Evolutionary conservation across 2,113 vertebrate species (phyloP), one percentile per base, ranked within the genome.

Genomic region (Scomber japonicus): DNA sequence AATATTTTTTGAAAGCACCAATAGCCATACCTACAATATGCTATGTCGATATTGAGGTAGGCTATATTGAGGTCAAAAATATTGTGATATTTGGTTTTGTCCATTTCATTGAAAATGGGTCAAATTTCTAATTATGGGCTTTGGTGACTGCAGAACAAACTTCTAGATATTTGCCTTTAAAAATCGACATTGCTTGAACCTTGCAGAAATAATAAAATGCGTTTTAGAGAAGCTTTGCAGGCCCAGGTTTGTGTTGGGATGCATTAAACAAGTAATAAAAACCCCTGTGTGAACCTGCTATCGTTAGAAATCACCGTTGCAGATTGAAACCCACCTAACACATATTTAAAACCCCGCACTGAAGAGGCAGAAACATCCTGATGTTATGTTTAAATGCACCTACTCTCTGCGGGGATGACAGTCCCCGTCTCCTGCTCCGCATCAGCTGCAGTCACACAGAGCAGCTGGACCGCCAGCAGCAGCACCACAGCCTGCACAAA

Each of bases 391-490:
- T 21, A 56, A 19, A 71, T 45, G 55, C 91, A 95, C 97, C 54
- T 95, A 98, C 98, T 98, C 92, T 98, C 97, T 1, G 97, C 96
- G 19, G 97, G 98, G 71, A 99, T 96, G 70, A 94, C 95, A 8
- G 94, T 97, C 67, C 97, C 97, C 0, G 96, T 50, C 51, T 97
- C 94, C 82, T 94, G 93, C 48, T 91, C 91, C 21, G 96, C 95
- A 19, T 88, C 85, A 6, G 83, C 80, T 11, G 93, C 92, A 51
- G 92, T 91, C 1, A 74, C 7, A 55, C 92, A 88, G 12, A 96
- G 73, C 1, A 96, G 85, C 78, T 94, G 95, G 11, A 91, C 45
- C 78, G 91, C 75, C 53, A 96, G 60, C 2, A 96, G 70, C 11
- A 96, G 78, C 86, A 93, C 82, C 80, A 91, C 75, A 72, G 90